Percentiles rank a stretch among this genome's conserved stretches.
Conservation (phyloP, 2,797 vertebrate species). For the Momotus momota region DNA sequence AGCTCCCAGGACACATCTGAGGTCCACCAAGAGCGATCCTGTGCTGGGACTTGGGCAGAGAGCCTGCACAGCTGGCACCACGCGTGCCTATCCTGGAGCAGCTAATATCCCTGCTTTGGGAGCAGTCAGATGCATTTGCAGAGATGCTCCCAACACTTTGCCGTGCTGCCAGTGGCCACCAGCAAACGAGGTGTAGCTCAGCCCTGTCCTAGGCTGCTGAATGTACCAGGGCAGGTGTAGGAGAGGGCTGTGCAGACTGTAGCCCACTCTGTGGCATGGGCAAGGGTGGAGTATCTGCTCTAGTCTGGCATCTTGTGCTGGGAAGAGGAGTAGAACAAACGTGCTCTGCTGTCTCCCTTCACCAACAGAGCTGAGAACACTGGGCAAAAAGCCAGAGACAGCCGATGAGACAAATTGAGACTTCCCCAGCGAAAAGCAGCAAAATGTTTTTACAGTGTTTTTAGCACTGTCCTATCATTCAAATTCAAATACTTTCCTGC, state of each 20-base stretch:
- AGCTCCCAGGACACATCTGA: background rate
- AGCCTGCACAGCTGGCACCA: background rate
- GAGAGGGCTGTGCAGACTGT: background rate
- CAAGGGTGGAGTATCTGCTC: background rate
- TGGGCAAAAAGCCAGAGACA: conserved; percentile 9
- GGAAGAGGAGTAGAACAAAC: background rate
- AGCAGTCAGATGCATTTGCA: background rate
- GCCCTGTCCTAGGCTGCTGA: background rate
- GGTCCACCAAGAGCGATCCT: background rate
- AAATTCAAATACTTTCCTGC: background rate
- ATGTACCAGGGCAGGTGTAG: background rate
- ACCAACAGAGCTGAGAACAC: background rate
- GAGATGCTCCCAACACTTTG: background rate
- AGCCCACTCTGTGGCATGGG: rapidly evolving
- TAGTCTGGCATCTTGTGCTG: background rate
- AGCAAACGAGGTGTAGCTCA: background rate
- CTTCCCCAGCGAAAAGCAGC: background rate
- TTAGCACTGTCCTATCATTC: background rate
- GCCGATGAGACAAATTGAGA: background rate
- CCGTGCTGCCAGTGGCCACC: background rate
- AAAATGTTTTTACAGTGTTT: background rate
- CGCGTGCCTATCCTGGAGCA: background rate
- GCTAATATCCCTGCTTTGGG: rapidly evolving
- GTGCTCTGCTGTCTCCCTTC: background rate
- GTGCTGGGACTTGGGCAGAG: background rate